Percentiles rank a stretch among this genome's conserved stretches.
phyloP scores from a whole-genome alignment of 2,797 vertebrate genomes.

The Gadopsis marmoratus region DNA sequence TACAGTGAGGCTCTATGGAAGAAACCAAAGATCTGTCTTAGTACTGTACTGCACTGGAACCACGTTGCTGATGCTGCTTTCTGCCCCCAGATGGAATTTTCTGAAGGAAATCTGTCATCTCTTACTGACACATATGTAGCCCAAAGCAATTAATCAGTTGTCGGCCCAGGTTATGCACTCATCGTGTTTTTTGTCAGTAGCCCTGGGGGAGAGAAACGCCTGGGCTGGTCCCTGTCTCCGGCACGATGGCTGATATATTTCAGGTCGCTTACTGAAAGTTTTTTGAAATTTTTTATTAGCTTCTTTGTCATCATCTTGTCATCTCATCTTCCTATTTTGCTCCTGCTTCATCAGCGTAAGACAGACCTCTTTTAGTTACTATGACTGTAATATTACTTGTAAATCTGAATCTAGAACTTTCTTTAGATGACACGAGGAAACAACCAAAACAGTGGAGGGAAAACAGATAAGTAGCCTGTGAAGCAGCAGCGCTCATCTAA shows the following conservation, averaged over 20 bases:
- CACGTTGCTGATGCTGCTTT: neutral
- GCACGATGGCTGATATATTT: neutral
- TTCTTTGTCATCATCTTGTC: neutral
- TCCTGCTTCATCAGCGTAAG: neutral
- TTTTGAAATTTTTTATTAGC: too few relatives aligned
- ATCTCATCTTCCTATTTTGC: neutral
- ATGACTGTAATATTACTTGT: neutral
- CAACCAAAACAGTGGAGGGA: neutral
- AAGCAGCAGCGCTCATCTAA: neutral
- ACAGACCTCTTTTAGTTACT: neutral
- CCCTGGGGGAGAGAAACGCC: slow-evolving; percentile 5
- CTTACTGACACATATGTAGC: neutral
- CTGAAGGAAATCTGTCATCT: neutral
- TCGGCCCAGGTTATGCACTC: neutral
- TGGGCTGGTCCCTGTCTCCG: neutral
- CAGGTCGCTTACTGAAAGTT: slow-evolving; percentile 2
- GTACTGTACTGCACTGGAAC: neutral
- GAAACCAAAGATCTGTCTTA: neutral
- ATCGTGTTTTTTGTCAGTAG: slow-evolving; percentile 24
- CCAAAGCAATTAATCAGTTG: neutral
- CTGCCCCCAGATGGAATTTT: slow-evolving; percentile 7
- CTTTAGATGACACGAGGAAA: neutral
- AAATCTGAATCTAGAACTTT: neutral
- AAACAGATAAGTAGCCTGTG: neutral
- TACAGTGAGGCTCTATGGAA: neutral